Evolutionary conservation across 2,113 vertebrate genomes (phyloP), one percentile per base, ranked within the genome.

Genomic region (Corythaeola cristata): DNA sequence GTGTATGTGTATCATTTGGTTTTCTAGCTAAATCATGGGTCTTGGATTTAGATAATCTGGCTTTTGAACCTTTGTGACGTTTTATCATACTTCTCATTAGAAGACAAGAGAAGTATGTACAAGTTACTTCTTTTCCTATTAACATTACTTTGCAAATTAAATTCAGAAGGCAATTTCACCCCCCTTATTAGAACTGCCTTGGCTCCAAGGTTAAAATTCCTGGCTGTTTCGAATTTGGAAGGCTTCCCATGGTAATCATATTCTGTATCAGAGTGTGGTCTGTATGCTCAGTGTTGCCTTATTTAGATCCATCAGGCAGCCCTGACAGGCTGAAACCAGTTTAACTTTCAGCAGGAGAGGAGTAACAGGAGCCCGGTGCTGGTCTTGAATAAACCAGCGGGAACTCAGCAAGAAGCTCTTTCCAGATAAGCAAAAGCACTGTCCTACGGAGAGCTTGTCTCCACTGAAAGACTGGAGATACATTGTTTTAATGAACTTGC

Each of bases 131-230:
- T 89, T 60, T 91, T 71, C 45, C 58, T 84, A 64, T 80, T 93
- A 88, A 66, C 2, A 5, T 89, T 85, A 68, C 39, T 91, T 81
- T 83, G 44, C 45, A 95, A 95, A 97, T 92, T 89, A 93, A 85
- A 94, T 85, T 94, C 91, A 89, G 81, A 80, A 93, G 73, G 44
- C 81, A 92, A 62, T 73, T 39, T 19, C 23, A 11, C 50, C 44
- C 27, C 49, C 11, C 39, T 77, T 81, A 62, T 66, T 92, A 88
- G 68, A 91, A 62, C 13, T 90, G 74, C 74, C 62, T 97, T 97
- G 94, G 90, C 95, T 97, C 82, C 85, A 85, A 85, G 64, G 85
- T 95, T 95, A 73, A 95, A 94, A 97, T 96, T 97, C 85, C 92
- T 95, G 84, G 9, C 84, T 96, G 93, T 94, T 96, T 97, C 1